A percentile compares a stretch with the other conserved stretches of the same genome.
These are phyloP conservation scores for Sesia bembeciformis DNA, from an alignment of 2,888 invertebrate species.

Conservation along the genomic window DNA sequence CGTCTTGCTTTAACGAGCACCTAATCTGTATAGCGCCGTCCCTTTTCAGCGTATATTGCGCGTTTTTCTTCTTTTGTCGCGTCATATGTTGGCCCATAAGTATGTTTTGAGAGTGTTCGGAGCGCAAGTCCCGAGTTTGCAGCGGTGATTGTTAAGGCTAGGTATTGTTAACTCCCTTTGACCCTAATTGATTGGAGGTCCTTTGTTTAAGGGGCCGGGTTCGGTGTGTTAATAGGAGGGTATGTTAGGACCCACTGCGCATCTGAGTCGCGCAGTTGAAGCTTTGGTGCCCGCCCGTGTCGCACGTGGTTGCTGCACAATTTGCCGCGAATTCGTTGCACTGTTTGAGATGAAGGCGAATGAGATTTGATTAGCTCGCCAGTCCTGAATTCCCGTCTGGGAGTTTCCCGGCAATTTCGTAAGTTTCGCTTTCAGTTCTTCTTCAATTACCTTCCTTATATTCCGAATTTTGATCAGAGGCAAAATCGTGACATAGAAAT, in stretches of 20 bases:
- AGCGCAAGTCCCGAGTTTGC: constrained; percentile 13
- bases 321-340: constrained; percentile 43
- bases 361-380: neutral
- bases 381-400: neutral
- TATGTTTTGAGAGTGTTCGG: constrained; percentile 40
- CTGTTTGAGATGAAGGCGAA: neutral
- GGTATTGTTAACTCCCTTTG: constrained; percentile 19
- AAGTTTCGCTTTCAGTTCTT: neutral
- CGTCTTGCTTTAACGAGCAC: constrained; percentile 47
- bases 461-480: too few species aligned
- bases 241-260: constrained; percentile 52
- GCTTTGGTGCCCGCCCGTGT: constrained; percentile 20
- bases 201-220: constrained; percentile 62
- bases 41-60: constrained; percentile 63
- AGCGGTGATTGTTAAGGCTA: constrained; percentile 15
- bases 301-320: constrained; percentile 51
- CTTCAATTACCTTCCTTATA: too few species aligned
- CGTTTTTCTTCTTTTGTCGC: constrained; percentile 74
- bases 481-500: too few species aligned
- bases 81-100: constrained; percentile 61
- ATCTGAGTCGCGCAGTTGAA: constrained; percentile 56
- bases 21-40: constrained; percentile 52
- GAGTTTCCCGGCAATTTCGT: neutral
- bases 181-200: constrained; percentile 57
- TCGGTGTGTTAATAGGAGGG: constrained; percentile 54